Conservation (phyloP, 2,113 vertebrate genomes). For the Gymnogyps californianus region DNA sequence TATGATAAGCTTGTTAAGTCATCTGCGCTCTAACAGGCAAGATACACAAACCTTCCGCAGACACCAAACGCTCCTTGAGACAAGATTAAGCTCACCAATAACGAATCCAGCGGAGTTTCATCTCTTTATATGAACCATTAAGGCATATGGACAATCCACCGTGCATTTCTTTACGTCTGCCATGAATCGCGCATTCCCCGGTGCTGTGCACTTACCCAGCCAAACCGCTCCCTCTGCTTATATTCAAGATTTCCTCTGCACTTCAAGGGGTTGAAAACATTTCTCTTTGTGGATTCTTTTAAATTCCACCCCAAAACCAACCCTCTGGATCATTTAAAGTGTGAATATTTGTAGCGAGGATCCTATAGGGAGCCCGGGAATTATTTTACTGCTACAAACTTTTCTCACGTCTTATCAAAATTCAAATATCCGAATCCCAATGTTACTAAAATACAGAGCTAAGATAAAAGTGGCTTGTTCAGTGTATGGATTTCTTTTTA, state of each 20-base stretch:
- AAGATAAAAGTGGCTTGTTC: not conserved
- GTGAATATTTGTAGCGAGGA: not conserved
- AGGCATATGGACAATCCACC: accelerated
- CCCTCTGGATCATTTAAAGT: not conserved
- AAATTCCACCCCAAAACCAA: not conserved
- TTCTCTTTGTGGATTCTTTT: not conserved
- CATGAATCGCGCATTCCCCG: not conserved
- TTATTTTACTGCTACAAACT: not conserved
- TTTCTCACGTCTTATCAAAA: not conserved
- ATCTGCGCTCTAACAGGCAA: not conserved
- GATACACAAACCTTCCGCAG: not conserved
- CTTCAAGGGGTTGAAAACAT: not conserved
- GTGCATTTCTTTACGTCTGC: not conserved
- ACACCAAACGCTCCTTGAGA: not conserved
- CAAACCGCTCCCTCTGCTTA: not conserved
- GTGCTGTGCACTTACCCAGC: not conserved
- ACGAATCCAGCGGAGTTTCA: not conserved
- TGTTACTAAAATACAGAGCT: not conserved
- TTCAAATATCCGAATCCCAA: not conserved
- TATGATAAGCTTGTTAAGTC: not conserved
- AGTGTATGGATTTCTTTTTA: not conserved
- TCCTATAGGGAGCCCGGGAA: not conserved
- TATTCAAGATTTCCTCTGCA: not conserved
- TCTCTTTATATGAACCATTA: not conserved
- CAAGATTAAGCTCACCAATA: not conserved